Evolutionary conservation across 2,888 invertebrate species (phyloP), one percentile per base, ranked within the genome.

Genomic region (Allygus modestus): DNA sequence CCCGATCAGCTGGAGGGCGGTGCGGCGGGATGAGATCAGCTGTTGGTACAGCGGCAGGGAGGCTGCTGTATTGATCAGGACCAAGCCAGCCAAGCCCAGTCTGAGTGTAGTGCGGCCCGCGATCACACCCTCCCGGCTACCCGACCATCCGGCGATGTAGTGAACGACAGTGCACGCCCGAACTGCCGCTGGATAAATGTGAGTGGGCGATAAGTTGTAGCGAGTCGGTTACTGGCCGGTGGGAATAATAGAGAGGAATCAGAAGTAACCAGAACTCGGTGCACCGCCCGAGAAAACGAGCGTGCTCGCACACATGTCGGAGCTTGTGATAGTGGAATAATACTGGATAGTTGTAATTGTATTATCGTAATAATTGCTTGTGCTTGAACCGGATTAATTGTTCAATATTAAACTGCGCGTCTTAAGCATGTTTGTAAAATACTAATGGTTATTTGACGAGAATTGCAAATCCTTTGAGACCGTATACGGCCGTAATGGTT

Each of bases 61-160:
- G 79, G 79, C 79, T 79, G 79, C 79, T 79, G 79, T 79, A 79
- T 79, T 79, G 79, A 79, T 79, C 79, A 54, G 54, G 33, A n/a
- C 31, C 20, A 5, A 17, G 1, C 46, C 43, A 26, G 23, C 77
- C 77, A 26, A 33, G 54, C n/a, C 58, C 58, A 79, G 79, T 73
- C 65, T 28, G 65, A 28, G 65, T 79, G 54, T 37, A 54, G 79
- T 79, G 58, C 79, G 51, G 51, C 1, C 37, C 33, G 33, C 33
- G 73, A 28, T 41, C 33, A 41, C 73, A 37, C 73, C 37, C 26
- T 28, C 65, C 23, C 58, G 58, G 58, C 23, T 12, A 31, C n/a
- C 65, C 26, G 65, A 15, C 9, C 58, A 7, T 28, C 65, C 65
- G 65, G 28, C 26, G 23, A 58, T 65, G 28, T 65, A 65, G 31